These are phyloP conservation scores for Phorcus lineatus DNA, from an alignment of 2,888 invertebrate species.

Conservation along the genomic window DNA sequence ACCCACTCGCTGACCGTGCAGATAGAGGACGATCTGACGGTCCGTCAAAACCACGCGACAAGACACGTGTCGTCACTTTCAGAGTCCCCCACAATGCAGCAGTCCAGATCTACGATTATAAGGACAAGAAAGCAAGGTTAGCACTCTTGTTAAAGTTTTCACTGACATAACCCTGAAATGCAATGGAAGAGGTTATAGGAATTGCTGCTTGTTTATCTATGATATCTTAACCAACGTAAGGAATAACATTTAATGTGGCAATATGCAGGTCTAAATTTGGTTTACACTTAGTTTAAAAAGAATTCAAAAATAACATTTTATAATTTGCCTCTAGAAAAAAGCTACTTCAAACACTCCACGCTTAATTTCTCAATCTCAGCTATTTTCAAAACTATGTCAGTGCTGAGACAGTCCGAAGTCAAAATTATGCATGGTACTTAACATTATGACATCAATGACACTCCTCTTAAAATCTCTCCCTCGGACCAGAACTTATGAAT, in stretches of 20 bases:
- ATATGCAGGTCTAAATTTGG: too few species aligned
- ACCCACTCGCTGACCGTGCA: slow-evolving; percentile 77
- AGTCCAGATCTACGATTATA: slow-evolving; percentile 78
- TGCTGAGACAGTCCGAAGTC: too few species aligned
- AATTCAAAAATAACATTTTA: too few species aligned
- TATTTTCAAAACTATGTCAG: too few species aligned
- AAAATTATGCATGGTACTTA: too few species aligned
- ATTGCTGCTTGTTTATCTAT: background rate
- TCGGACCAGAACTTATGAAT: background rate
- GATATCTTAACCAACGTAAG: too few species aligned
- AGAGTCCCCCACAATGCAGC: slow-evolving; percentile 78
- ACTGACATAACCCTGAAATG: background rate
- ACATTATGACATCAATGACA: background rate
- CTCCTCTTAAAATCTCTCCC: background rate
- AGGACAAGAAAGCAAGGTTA: slow-evolving; percentile 77
- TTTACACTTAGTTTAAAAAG: too few species aligned
- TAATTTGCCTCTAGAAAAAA: too few species aligned
- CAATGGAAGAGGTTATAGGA: too few species aligned
- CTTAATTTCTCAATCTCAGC: too few species aligned
- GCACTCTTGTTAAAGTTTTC: background rate
- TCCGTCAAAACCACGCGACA: slow-evolving; percentile 60
- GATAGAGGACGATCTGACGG: slow-evolving; percentile 37
- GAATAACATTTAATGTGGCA: too few species aligned
- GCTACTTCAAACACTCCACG: too few species aligned
- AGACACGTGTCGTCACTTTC: slow-evolving; percentile 75